Evolutionary conservation across 2,888 invertebrate species (phyloP), one percentile per base, ranked within the genome.

Genomic region (Chymomyza fuscimana): DNA sequence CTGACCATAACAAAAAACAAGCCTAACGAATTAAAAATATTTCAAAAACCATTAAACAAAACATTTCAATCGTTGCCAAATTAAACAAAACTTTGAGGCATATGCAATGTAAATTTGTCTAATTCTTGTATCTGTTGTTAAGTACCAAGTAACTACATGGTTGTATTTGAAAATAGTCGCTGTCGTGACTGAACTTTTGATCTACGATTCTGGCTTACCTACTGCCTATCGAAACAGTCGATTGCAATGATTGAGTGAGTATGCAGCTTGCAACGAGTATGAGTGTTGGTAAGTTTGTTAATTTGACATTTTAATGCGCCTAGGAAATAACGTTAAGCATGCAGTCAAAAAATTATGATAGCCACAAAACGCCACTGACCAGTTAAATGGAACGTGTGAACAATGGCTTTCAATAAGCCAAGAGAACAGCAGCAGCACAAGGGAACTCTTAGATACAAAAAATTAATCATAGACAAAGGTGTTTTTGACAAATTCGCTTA

Each of bases 311-410:
- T 87, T 79, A 87, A 73, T 87, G 78, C 79, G 77, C 87, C 70
- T 67, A 77, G 77, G 69, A 83, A 86, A 77, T 68, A 76, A 25
- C 56, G 51, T 54, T 65, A 68, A 51, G 22, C 19, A 70, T 25
- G 50, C 29, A 70, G 46, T 72, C 58, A n/a, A 66, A 46, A 32
- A 32, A 62, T 67, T 71, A 63, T 60, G 62, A 70, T 64, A 68
- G 66, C 67, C 70, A 65, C 67, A 78, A 77, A 67, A 78, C 76
- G 46, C 70, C 78, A 86, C 64, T 78, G 83, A 73, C 83, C 79
- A 81, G 76, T 73, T 87, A 87, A 87, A 85, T 87, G 80, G 84
- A 85, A 85, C 87, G 84, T 85, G 84, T 87, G 84, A 85, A 87
- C 83, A 77, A 83, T 67, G 72, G 32, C 51, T 40, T 29, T 9